Conservation (phyloP, 1,140 invertebrate genomes). For the Glomeris maerens region DNA sequence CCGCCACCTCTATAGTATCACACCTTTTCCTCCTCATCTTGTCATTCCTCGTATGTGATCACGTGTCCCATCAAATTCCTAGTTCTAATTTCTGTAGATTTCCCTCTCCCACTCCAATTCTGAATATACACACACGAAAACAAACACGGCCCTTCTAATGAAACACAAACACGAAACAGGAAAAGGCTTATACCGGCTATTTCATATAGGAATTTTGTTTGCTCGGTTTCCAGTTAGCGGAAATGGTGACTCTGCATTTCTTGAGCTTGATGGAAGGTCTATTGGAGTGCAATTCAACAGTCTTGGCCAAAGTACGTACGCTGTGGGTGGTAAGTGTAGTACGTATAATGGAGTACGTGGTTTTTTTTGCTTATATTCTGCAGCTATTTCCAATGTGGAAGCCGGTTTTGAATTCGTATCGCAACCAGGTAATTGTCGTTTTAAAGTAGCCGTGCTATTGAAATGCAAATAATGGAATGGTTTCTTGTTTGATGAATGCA, state of each 20-base stretch:
- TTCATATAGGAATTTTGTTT: too few species aligned
- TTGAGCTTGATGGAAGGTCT: conserved; percentile 87
- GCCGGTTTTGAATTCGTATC: conserved; percentile 77
- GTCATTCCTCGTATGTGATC: too few species aligned
- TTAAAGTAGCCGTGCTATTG: not conserved
- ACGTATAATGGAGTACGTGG: not conserved
- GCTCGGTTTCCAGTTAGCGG: conserved; percentile 55
- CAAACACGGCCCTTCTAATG: too few species aligned
- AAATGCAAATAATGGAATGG: not conserved
- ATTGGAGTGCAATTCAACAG: conserved; percentile 84
- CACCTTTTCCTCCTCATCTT: too few species aligned
- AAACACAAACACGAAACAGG: too few species aligned
- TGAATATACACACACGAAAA: too few species aligned
- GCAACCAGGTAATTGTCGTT: conserved; percentile 50
- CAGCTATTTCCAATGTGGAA: conserved; percentile 49
- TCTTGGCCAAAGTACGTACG: conserved; percentile 70
- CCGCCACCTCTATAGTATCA: too few species aligned
- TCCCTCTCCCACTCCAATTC: too few species aligned
- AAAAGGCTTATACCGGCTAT: too few species aligned
- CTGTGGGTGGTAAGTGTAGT: conserved; percentile 40
- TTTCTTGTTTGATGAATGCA: conserved; percentile 1
- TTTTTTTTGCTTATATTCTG: conserved; percentile 10
- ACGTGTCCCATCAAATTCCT: too few species aligned
- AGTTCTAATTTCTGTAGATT: too few species aligned
- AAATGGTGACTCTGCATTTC: conserved; percentile 96